A percentile compares a stretch with the other conserved stretches of the same genome.
Conservation (phyloP, 2,113 vertebrate species). For the Proterorhinus semilunaris region DNA sequence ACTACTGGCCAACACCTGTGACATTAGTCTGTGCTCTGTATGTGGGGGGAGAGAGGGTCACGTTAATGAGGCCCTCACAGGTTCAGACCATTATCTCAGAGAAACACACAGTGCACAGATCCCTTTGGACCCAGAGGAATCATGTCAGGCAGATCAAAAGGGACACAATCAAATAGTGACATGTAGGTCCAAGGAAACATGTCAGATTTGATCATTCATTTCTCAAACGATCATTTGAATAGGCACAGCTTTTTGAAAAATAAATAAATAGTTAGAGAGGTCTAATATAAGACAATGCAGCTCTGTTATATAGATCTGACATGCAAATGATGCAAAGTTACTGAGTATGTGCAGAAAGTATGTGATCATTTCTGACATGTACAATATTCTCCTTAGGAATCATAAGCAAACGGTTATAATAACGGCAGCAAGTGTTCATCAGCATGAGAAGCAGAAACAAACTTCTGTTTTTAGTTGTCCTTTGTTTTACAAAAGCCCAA, state of each 20-base stretch:
- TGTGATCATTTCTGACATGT: constrained; percentile 23
- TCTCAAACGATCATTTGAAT: no score
- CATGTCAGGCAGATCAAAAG: no score
- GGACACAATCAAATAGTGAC: constrained; percentile 15
- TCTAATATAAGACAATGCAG: constrained; percentile 14
- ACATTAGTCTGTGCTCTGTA: no score
- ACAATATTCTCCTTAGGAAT: constrained; percentile 39
- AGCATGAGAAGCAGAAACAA: constrained; percentile 37
- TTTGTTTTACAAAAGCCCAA: constrained; percentile 11
- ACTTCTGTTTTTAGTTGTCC: constrained; percentile 16
- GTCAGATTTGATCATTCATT: background rate
- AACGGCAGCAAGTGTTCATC: constrained; percentile 49
- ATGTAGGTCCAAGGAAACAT: no score
- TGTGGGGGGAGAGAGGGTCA: no score
- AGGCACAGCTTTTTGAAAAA: background rate
- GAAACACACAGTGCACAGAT: no score
- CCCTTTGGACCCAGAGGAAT: no score
- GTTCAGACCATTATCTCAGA: no score
- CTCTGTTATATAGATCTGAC: constrained; percentile 25
- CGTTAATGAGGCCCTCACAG: no score
- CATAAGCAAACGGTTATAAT: constrained; percentile 50
- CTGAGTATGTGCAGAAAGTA: constrained; percentile 5
- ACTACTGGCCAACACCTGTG: background rate
- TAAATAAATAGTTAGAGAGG: background rate
- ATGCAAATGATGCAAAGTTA: constrained; percentile 36